Base-by-base conservation (phyloP, 2,113 vertebrate genomes). In the Sminthopsis crassicaudata region DNA sequence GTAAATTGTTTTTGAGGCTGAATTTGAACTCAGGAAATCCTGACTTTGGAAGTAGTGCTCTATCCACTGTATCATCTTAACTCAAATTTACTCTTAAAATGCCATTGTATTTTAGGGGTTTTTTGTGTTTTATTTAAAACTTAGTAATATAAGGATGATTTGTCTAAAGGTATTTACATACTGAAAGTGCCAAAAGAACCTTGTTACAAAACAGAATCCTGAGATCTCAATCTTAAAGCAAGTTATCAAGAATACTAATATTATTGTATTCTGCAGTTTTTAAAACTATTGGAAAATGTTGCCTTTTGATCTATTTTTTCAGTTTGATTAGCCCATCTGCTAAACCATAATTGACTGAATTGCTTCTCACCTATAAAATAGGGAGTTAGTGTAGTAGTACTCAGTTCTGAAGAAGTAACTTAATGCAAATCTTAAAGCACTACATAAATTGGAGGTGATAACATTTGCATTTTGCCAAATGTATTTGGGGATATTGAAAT, bases 231-330 rank as follows among this genome's bases (percentile, higher is more conserved):
- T 89, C 92, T 95, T 24, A 53, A 19, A 67, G 9, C 92, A 48
- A 53, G 7, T 53, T 30, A 95, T 42, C 36, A 42, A 42, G 67
- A 52, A 91, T 48, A 53, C 19, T 91, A 22, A 5, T 84, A 19
- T 84, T 76, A 5, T 90, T 42, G 90, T 90, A 95, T 96, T 50
- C 89, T 90, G 36, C 94, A 95, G 91, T 91, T 94, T 96, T 94
- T 84, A 90, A 95, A 93, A 52, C 95, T 92, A 95, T 93, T 97
- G 51, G 95, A 96, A 95, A 95, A 93, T 84, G 5, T 14, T 84
- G 14, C 60, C 36, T 93, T 12, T 50, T 92, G 88, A 27, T 67
- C 48, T 91, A 76, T 50, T 91, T 91, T 91, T 90, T 90, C 27
- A 36, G 19, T n/a, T 42, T 42, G n/a, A 7, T 42, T 84, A 84